Evolutionary conservation across 37 sponge, comb jelly and placozoan genomes (phyloP).

Genomic region (Cladorhizidae sp.): DNA sequence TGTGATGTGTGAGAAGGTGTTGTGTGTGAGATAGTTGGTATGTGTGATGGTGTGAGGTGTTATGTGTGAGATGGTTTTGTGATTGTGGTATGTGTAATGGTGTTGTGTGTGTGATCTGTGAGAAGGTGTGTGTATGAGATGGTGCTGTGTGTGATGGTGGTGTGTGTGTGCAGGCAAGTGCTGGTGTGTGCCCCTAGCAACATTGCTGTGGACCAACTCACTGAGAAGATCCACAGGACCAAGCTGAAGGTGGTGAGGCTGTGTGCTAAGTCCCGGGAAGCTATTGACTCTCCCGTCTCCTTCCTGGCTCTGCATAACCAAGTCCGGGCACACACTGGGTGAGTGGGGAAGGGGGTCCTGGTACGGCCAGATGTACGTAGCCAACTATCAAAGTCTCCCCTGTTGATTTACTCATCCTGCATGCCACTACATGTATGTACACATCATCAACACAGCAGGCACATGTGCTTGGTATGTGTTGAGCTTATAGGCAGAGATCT

Average conservation of each 20-base stretch:
- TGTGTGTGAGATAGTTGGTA: too few species aligned
- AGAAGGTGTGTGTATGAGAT: background rate
- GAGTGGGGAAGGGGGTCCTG: background rate
- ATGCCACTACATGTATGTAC: too few species aligned
- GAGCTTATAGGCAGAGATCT: too few species aligned
- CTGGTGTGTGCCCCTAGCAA: slow-evolving; percentile 99
- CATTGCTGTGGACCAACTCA: slow-evolving; percentile 98
- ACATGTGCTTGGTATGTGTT: too few species aligned
- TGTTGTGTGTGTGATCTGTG: background rate
- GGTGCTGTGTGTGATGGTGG: background rate
- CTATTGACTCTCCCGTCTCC: slow-evolving; percentile 94
- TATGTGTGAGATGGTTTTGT: background rate
- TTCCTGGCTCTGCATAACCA: slow-evolving; percentile 96
- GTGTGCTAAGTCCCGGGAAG: slow-evolving; percentile 96
- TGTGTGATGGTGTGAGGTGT: too few species aligned
- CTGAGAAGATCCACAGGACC: slow-evolving; percentile 96
- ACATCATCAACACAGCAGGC: too few species aligned
- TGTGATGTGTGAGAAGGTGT: too few species aligned
- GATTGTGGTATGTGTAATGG: background rate
- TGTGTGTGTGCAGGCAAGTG: slow-evolving; percentile 63
- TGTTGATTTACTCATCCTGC: too few species aligned
- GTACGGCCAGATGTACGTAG: too few species aligned
- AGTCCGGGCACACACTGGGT: slow-evolving; percentile 65
- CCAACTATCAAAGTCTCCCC: too few species aligned
- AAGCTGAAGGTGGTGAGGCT: slow-evolving; percentile 86